Percentiles rank a stretch among this genome's conserved stretches.
Evolutionary conservation across 2,888 invertebrate genomes (phyloP).

Genomic region (Nasonovia ribisnigri): DNA sequence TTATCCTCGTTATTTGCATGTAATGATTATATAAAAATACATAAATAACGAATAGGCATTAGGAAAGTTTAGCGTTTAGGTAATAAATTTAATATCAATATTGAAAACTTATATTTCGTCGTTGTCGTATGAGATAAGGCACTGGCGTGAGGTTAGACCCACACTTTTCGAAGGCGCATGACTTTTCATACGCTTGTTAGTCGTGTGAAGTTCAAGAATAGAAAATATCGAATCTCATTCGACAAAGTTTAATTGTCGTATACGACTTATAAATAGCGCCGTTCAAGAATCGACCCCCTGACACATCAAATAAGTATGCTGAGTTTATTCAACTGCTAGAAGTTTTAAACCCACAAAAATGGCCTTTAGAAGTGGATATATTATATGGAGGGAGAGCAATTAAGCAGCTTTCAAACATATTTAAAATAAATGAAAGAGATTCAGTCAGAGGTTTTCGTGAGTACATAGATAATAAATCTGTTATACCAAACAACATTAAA

Average conservation of each 20-base stretch:
- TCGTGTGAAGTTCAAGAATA: constrained; percentile 24
- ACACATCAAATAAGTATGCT: constrained; percentile 28
- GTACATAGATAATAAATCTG: constrained; percentile 31
- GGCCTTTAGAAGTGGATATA: constrained; percentile 4
- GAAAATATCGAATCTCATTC: constrained; percentile 8
- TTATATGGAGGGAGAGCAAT: constrained; percentile 20
- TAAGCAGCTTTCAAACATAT: constrained; percentile 38
- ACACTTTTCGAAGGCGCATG: constrained; percentile 10
- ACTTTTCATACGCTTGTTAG: constrained; percentile 1
- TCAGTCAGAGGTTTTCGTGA: constrained; percentile 35
- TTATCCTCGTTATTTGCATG: no score
- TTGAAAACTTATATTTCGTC: not conserved
- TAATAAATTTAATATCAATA: no score
- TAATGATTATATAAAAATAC: no score
- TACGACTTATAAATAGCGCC: not conserved
- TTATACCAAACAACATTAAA: constrained; percentile 7
- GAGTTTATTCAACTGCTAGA: constrained; percentile 31
- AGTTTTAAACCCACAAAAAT: constrained; percentile 30
- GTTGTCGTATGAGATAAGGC: not conserved
- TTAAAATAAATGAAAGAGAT: constrained; percentile 33
- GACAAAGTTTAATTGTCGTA: not conserved
- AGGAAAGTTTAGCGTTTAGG: no score
- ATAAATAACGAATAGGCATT: no score
- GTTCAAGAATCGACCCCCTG: constrained; percentile 15
- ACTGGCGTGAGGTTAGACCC: not conserved